A percentile compares a stretch with the other conserved stretches of the same genome.
These are phyloP conservation scores for Ochotona curzoniae DNA, from an alignment of 2,113 vertebrate genomes.

Conservation along the genomic window DNA sequence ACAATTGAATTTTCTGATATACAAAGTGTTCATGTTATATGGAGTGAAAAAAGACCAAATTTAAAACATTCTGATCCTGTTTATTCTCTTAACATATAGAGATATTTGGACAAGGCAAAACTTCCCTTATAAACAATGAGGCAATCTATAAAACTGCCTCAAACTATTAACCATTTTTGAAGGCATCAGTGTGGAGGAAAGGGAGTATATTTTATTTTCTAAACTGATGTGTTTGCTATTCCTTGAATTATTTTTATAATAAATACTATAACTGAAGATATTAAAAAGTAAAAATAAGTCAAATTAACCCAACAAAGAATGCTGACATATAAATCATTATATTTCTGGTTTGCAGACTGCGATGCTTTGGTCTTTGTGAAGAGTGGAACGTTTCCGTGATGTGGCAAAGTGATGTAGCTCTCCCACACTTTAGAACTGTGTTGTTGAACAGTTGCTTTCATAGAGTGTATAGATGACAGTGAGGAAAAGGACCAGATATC, in stretches of 20 bases:
- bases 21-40: slow-evolving; percentile 1
- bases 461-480: not conserved
- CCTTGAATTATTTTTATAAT: not conserved
- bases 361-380: not conserved
- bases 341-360: not conserved
- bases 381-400: not conserved
- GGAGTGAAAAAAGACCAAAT: not conserved
- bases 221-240: not conserved
- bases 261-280: not conserved
- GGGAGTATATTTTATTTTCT: not conserved
- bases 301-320: not conserved
- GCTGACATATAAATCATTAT: not conserved
- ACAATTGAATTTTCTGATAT: not conserved
- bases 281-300: slow-evolving; percentile 27
- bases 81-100: slow-evolving; percentile 22
- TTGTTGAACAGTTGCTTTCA: not conserved
- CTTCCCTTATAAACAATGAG: not conserved
- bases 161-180: not conserved
- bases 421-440: not conserved
- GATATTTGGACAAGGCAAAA: not conserved
- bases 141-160: not conserved
- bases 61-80: not conserved
- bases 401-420: not conserved
- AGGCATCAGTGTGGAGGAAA: not conserved
- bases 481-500: not conserved